These are phyloP conservation scores for Leuctra nigra DNA, from an alignment of 2,888 invertebrate species.

Conservation along the genomic window DNA sequence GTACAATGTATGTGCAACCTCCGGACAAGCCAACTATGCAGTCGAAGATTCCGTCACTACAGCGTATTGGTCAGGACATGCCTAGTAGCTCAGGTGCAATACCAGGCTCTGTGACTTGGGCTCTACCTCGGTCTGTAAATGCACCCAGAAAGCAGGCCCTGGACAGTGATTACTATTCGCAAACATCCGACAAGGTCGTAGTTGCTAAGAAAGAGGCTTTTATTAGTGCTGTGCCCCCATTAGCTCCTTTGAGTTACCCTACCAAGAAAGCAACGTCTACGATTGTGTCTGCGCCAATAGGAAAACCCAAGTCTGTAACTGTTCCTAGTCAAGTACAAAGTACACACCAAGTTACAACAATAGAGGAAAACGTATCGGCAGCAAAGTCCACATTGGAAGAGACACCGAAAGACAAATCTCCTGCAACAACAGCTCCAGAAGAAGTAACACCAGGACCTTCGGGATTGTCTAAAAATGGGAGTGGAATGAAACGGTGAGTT, in stretches of 20 bases:
- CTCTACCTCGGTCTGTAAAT: not conserved
- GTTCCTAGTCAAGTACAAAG: constrained; percentile 4
- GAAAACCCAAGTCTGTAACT: not conserved
- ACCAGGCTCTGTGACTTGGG: not conserved
- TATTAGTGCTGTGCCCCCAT: constrained; percentile 9
- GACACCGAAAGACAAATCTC: too few species aligned
- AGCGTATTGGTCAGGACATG: not conserved
- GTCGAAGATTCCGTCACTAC: not conserved
- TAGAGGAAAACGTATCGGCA: not conserved
- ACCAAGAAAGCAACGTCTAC: not conserved
- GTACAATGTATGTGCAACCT: too few species aligned
- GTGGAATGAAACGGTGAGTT: not conserved
- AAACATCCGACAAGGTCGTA: constrained; percentile 3
- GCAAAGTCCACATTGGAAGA: too few species aligned
- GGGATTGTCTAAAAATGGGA: too few species aligned
- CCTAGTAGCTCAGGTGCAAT: not conserved
- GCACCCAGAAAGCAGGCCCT: not conserved
- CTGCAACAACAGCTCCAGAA: too few species aligned
- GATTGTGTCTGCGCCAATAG: not conserved
- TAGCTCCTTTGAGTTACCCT: constrained; percentile 5
- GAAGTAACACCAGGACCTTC: too few species aligned
- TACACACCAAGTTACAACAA: not conserved
- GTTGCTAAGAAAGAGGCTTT: constrained; percentile 13
- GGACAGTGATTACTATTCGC: not conserved
- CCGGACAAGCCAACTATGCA: too few species aligned